These are phyloP conservation scores for Lophius piscatorius DNA, from an alignment of 2,113 vertebrate species.

Conservation along the genomic window DNA sequence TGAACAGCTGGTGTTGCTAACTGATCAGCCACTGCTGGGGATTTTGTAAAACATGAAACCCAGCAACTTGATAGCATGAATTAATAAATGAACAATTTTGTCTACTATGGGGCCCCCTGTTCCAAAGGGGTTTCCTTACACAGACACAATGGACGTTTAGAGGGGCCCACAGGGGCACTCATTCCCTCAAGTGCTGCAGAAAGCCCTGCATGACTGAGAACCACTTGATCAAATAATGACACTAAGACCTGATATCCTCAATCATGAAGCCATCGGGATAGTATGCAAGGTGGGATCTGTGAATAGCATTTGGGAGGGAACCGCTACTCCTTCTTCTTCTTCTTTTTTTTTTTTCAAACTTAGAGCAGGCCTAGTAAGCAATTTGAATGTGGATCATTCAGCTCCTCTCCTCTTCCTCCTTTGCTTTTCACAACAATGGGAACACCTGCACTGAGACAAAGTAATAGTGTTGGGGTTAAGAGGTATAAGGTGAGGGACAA, in stretches of 20 bases:
- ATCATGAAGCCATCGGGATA: slow-evolving; percentile 35
- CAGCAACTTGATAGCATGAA: slow-evolving; percentile 78
- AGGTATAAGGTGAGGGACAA: background rate
- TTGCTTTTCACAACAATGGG: slow-evolving; percentile 58
- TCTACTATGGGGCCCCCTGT: slow-evolving; percentile 51
- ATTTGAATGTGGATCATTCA: slow-evolving; percentile 72
- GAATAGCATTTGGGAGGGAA: slow-evolving; percentile 53
- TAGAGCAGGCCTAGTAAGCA: slow-evolving; percentile 66
- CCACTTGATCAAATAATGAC: slow-evolving; percentile 70
- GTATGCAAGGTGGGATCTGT: slow-evolving; percentile 43
- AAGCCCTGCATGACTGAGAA: slow-evolving; percentile 62
- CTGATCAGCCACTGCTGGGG: slow-evolving; percentile 72
- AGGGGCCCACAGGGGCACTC: slow-evolving; percentile 65
- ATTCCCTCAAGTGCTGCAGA: slow-evolving; percentile 67
- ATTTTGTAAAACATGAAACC: slow-evolving; percentile 81
- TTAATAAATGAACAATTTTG: slow-evolving; percentile 79
- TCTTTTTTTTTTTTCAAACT: slow-evolving; percentile 56
- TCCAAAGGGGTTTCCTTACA: slow-evolving; percentile 63
- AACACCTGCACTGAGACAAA: slow-evolving; percentile 65
- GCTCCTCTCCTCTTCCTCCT: slow-evolving; percentile 49
- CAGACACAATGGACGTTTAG: slow-evolving; percentile 71
- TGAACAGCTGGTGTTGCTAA: slow-evolving; percentile 81
- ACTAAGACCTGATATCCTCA: slow-evolving; percentile 42
- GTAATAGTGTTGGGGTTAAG: slow-evolving; percentile 8
- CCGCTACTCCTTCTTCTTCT: slow-evolving; percentile 42